Conservation (phyloP, 2,797 vertebrate species). For the Zalophus californianus region DNA sequence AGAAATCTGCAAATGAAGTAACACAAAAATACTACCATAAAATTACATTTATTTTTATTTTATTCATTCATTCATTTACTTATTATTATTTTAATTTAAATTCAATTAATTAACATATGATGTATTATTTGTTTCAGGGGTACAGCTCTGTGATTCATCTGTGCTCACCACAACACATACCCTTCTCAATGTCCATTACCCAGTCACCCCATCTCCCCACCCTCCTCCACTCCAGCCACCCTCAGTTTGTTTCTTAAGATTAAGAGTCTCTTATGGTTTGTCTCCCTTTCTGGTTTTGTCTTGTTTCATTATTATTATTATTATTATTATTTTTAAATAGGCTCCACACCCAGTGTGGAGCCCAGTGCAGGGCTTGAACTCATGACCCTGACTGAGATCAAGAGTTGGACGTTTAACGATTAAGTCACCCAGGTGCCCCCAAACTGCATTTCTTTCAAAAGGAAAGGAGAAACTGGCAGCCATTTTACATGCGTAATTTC, state of each 20-base stretch:
- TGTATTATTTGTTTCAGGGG: too few relatives aligned
- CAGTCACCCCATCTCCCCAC: too few relatives aligned
- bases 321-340: neutral
- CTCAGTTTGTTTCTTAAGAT: too few relatives aligned
- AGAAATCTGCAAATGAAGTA: constrained; percentile 20
- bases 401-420: neutral
- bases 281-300: too few relatives aligned
- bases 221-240: too few relatives aligned
- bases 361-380: neutral
- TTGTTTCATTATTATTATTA: too few relatives aligned
- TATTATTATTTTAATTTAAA: neutral
- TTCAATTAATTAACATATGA: too few relatives aligned
- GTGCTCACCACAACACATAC: too few relatives aligned
- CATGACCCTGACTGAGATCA: neutral
- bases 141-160: too few relatives aligned
- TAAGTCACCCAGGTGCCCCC: neutral
- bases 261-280: too few relatives aligned
- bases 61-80: neutral
- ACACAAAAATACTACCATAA: neutral
- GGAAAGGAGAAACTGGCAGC: constrained; percentile 33
- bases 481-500: constrained; percentile 39
- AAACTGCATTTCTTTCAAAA: constrained; percentile 33
- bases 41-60: constrained; percentile 22
- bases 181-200: too few relatives aligned
- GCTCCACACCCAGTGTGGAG: too few relatives aligned